Evolutionary conservation across 2,888 invertebrate genomes (phyloP).

Genomic region (Mantis religiosa): DNA sequence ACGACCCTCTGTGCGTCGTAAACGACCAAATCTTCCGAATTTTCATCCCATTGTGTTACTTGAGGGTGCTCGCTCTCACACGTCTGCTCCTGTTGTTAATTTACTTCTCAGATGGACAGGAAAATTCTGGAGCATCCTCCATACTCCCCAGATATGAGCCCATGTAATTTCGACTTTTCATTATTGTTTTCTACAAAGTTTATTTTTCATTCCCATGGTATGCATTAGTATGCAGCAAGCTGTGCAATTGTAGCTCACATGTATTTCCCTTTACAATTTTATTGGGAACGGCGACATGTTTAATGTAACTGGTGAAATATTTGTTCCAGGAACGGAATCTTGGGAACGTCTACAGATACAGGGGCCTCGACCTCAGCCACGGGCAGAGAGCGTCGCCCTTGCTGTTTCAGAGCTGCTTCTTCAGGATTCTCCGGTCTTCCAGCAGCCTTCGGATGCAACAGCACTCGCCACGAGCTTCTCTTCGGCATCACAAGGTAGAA

Average conservation of each 20-base stretch:
- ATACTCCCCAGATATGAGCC: too few relatives aligned
- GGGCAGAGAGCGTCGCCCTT: constrained; percentile 64
- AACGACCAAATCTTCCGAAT: too few relatives aligned
- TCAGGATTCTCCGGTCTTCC: constrained; percentile 35
- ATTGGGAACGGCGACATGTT: background rate
- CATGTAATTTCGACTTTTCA: too few relatives aligned
- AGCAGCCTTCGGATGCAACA: background rate
- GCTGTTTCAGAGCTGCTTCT: constrained; percentile 57
- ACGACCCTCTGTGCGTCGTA: too few relatives aligned
- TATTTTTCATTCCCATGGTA: background rate
- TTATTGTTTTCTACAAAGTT: background rate
- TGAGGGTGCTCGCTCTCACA: too few relatives aligned
- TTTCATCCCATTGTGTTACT: too few relatives aligned
- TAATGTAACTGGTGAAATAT: constrained; percentile 14
- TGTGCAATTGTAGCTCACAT: too few relatives aligned
- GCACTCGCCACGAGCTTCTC: constrained; percentile 21
- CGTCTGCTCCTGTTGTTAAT: too few relatives aligned
- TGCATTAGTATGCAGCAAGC: too few relatives aligned
- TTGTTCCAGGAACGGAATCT: constrained; percentile 59
- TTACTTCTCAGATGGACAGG: too few relatives aligned
- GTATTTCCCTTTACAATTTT: too few relatives aligned
- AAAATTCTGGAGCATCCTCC: too few relatives aligned
- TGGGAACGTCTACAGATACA: constrained; percentile 68
- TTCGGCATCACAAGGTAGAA: constrained; percentile 2
- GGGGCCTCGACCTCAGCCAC: constrained; percentile 61